Base-by-base conservation (phyloP, 2,797 vertebrate species). In the Todus mexicanus region DNA sequence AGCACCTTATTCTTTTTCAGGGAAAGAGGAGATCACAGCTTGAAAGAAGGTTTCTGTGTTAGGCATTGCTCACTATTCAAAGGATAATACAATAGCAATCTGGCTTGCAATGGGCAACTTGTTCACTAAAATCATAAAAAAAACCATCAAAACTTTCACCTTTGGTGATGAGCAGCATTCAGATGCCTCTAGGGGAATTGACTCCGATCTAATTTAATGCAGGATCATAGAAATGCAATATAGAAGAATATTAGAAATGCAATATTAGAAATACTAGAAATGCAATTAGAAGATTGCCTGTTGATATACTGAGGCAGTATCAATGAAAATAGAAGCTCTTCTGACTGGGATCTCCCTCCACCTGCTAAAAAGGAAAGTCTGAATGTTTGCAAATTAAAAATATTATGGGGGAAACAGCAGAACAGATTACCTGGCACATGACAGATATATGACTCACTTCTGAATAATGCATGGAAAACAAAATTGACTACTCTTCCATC, bases 401-500 rank as follows among this genome's bases (percentile, higher is more conserved):
- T 84, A 94, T 93, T 78, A 78, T 6, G 3, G 2, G 12, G 66
- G 60, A 93, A 96, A 92, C 5, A 93, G 83, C 51, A 79, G 75
- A 64, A 15, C 15, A 23, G 89, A 85, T 48, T 79, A 89, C 33
- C 64, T 93, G 87, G 66, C 70, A 59, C 25, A n/a, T 23, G 92
- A 85, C 38, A 94, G 79, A 80, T 74, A 69, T 16, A 57, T 45
- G 42, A 81, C 48, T 93, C 66, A 84, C 40, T 84, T 76, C 33
- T 85, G 72, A 95, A 93, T 81, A 83, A 89, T 80, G 77, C 45
- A 60, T 76, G 68, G 68, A 68, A 87, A 95, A 79, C 38, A 85
- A 61, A 87, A 91, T 37, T 71, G 92, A 95, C 83, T 94, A 69
- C 53, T 75, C 40, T 96, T 93, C 87, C 53, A 60, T 65, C 65